Evolutionary conservation across 2,797 vertebrate genomes (phyloP).

Genomic region (Dicrostonyx torquatus): DNA sequence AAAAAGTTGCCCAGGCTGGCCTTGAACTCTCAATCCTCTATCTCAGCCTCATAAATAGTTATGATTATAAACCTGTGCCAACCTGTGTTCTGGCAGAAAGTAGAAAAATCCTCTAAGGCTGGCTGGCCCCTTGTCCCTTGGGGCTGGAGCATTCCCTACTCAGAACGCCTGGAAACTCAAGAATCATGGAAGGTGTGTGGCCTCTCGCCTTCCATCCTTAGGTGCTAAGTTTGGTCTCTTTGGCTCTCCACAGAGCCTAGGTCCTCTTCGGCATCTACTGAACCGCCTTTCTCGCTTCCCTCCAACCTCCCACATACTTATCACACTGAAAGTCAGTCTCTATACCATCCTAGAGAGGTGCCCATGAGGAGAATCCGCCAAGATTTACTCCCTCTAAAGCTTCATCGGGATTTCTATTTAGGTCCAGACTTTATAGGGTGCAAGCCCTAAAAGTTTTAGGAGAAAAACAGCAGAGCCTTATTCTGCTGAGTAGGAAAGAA

Average conservation of each 20-base stretch:
- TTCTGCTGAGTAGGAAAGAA: slow-evolving; percentile 64
- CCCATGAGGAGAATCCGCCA: background rate
- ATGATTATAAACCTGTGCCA: background rate
- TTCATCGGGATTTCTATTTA: background rate
- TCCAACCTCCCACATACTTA: background rate
- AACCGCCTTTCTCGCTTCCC: background rate
- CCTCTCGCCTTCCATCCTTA: background rate
- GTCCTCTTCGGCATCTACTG: slow-evolving; percentile 5
- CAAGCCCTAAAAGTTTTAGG: slow-evolving; percentile 45
- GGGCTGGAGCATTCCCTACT: background rate
- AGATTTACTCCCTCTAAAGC: slow-evolving; percentile 10
- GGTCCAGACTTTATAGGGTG: background rate
- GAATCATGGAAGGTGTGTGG: background rate
- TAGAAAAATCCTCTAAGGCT: background rate
- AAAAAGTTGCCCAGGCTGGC: background rate
- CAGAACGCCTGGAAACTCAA: slow-evolving; percentile 13
- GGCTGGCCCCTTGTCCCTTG: background rate
- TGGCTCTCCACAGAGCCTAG: background rate
- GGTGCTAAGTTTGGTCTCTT: background rate
- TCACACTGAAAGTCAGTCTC: background rate
- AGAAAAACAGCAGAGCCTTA: slow-evolving; percentile 59
- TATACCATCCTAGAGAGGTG: background rate
- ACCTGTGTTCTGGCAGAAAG: background rate
- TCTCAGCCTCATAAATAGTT: background rate
- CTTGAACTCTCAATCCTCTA: background rate